Evolutionary conservation across 2,888 invertebrate species (phyloP).

Genomic region (Pterostichus niger): DNA sequence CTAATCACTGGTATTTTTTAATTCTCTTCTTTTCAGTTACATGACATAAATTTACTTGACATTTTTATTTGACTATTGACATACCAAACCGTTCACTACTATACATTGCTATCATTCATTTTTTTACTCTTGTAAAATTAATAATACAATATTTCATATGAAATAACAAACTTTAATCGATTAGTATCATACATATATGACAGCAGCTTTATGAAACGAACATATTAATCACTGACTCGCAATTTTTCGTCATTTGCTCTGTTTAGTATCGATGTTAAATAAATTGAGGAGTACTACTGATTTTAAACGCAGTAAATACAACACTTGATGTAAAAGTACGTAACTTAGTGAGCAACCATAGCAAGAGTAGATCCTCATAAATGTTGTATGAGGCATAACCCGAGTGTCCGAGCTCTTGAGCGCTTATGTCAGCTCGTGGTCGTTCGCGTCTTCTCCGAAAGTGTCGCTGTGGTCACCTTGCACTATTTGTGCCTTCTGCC

Average conservation of each 20-base stretch:
- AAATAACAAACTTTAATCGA: too few relatives aligned
- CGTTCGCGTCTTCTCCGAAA: conserved; percentile 1
- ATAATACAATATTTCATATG: too few relatives aligned
- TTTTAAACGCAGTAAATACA: conserved; percentile 43
- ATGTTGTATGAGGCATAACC: conserved; percentile 59
- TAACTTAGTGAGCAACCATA: conserved; percentile 38
- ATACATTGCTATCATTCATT: too few relatives aligned
- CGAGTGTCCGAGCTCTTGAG: conserved; percentile 49
- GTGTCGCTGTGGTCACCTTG: conserved; percentile 8
- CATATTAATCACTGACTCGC: too few relatives aligned
- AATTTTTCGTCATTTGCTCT: neutral
- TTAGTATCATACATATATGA: too few relatives aligned
- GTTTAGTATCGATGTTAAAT: neutral
- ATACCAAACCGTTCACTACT: too few relatives aligned
- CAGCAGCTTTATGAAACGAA: neutral
- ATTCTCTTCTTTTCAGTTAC: too few relatives aligned
- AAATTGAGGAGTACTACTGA: conserved; percentile 31
- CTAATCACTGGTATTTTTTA: too few relatives aligned
- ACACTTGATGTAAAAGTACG: conserved; percentile 15
- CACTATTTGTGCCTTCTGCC: neutral
- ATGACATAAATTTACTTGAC: too few relatives aligned
- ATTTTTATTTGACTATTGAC: too few relatives aligned
- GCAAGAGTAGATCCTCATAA: conserved; percentile 56
- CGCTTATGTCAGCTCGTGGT: conserved; percentile 11
- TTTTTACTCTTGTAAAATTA: too few relatives aligned